Percentiles rank a stretch among this genome's conserved stretches.
Evolutionary conservation across 2,888 invertebrate genomes (phyloP).

Genomic region (Globia sparganii): DNA sequence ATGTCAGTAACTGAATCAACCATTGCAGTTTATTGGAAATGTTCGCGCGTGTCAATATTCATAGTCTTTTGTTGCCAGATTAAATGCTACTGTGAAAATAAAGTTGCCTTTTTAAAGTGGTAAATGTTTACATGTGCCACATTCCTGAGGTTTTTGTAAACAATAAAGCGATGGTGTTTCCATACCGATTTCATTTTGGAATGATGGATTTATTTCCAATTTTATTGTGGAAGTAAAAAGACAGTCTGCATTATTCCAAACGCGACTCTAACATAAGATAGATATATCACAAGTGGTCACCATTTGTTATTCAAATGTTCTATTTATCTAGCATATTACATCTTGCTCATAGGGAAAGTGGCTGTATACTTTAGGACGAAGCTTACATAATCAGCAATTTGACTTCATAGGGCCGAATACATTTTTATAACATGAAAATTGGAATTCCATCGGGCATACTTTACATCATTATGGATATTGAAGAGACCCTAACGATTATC

Average conservation of each 20-base stretch:
- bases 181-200: slow-evolving; percentile 12
- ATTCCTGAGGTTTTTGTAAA: slow-evolving; percentile 16
- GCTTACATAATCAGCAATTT: slow-evolving; percentile 38
- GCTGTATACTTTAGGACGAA: slow-evolving; percentile 18
- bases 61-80: slow-evolving; percentile 13
- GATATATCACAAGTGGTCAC: slow-evolving; percentile 7
- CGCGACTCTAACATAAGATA: slow-evolving; percentile 8
- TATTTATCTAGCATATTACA: slow-evolving; percentile 7
- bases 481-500: slow-evolving; percentile 13
- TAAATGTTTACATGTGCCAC: slow-evolving; percentile 21
- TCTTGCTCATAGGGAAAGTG: slow-evolving; percentile 2
- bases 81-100: slow-evolving; percentile 32
- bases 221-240: neutral
- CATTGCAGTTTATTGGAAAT: slow-evolving; percentile 22
- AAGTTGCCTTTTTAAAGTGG: slow-evolving; percentile 32
- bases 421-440: slow-evolving; percentile 37
- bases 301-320: slow-evolving; percentile 3
- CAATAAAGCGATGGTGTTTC: neutral
- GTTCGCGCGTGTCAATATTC: slow-evolving; percentile 4
- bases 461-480: slow-evolving; percentile 30
- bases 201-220: slow-evolving; percentile 10
- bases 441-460: slow-evolving; percentile 19
- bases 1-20: slow-evolving; percentile 29
- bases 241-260: slow-evolving; percentile 2
- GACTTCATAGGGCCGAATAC: slow-evolving; percentile 14